phyloP scores from a whole-genome alignment of 2,888 invertebrate genomes.

The Hanleya hanleyi region DNA sequence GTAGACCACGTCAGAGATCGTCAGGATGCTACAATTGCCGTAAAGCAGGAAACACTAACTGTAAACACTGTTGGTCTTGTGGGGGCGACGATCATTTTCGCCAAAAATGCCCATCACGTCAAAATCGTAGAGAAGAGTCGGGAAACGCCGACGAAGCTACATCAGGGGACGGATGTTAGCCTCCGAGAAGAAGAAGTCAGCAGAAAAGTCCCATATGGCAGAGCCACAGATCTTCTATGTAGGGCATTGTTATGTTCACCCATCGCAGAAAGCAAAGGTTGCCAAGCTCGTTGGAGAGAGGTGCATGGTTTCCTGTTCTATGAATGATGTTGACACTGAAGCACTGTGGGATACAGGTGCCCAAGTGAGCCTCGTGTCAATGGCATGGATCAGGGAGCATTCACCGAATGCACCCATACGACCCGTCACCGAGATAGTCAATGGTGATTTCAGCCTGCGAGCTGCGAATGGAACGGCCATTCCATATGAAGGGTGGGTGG shows the following conservation, averaged over 20 bases:
- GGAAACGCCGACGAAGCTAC: not conserved
- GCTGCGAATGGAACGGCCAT: not conserved
- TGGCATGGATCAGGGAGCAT: not conserved
- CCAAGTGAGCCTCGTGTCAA: not conserved
- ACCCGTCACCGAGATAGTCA: not conserved
- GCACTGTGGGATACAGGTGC: not conserved
- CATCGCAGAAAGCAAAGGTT: not conserved
- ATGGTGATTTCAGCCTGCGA: not conserved
- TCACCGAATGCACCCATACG: not conserved
- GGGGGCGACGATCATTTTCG: not conserved
- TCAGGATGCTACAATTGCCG: not conserved
- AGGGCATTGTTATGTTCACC: not conserved
- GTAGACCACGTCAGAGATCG: no score
- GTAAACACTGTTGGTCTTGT: not conserved
- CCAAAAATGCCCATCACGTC: not conserved
- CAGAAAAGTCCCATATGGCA: not conserved
- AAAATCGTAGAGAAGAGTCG: no score
- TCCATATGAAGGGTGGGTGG: constrained; percentile 5
- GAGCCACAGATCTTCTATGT: not conserved
- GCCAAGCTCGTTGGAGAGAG: not conserved
- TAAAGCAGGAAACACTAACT: not conserved
- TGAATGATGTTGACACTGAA: not conserved
- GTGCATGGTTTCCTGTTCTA: not conserved
- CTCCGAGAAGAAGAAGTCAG: not conserved
- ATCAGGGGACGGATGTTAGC: no score